phyloP scores from a whole-genome alignment of 64 coral and sea anemone genomes.

The Stichodactyla mertensii region DNA sequence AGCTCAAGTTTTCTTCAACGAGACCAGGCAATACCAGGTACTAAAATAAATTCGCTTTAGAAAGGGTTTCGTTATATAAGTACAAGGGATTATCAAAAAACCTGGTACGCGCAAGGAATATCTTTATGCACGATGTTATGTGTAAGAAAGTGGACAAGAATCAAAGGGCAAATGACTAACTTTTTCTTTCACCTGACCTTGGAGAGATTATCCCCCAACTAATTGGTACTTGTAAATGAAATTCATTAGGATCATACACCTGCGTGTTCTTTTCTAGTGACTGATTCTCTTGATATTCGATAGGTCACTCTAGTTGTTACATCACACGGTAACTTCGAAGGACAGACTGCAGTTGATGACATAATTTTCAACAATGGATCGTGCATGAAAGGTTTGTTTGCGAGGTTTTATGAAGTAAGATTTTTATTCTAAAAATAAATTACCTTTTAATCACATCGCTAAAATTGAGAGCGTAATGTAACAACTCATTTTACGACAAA shows the following conservation, averaged over 20 bases:
- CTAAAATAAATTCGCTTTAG: neutral
- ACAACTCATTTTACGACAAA: neutral
- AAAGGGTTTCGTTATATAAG: too few relatives aligned
- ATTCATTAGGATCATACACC: too few relatives aligned
- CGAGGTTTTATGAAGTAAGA: too few relatives aligned
- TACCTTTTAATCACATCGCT: neutral
- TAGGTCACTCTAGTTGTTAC: neutral
- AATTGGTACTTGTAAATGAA: too few relatives aligned
- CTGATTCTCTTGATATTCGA: neutral
- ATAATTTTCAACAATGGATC: neutral
- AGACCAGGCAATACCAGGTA: neutral
- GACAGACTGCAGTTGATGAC: neutral
- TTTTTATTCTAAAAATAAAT: too few relatives aligned
- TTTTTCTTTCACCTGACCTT: too few relatives aligned
- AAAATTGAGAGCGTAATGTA: fast-evolving
- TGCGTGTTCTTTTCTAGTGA: neutral
- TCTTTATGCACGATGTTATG: too few relatives aligned
- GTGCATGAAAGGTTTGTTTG: neutral
- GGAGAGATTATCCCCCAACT: too few relatives aligned
- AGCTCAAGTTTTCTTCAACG: neutral
- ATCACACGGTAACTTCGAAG: neutral
- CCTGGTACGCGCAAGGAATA: too few relatives aligned
- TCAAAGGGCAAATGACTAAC: too few relatives aligned
- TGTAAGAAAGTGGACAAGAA: too few relatives aligned
- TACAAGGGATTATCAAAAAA: too few relatives aligned